These are phyloP conservation scores for Tretioscincus oriximinensis DNA, from an alignment of 2,113 vertebrate species.

Conservation along the genomic window DNA sequence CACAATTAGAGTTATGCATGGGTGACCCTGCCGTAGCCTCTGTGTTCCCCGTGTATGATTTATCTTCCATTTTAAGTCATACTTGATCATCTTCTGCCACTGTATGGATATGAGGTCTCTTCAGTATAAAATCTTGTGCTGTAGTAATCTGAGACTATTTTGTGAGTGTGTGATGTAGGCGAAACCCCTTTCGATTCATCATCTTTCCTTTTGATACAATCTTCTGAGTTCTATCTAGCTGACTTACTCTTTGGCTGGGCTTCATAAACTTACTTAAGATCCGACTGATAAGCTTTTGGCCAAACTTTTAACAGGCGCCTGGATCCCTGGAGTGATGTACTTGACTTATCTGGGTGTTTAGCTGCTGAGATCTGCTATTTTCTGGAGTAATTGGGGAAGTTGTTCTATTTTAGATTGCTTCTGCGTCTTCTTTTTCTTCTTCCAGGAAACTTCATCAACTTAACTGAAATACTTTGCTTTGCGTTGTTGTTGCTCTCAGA, in stretches of 20 bases:
- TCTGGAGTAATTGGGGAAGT: not conserved
- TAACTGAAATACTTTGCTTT: not conserved
- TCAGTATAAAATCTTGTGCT: not conserved
- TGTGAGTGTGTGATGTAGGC: not conserved
- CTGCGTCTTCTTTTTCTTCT: not conserved
- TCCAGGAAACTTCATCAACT: not conserved
- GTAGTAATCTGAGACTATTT: not conserved
- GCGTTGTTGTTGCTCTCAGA: not conserved
- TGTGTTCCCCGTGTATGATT: not conserved
- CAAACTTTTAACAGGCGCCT: not conserved
- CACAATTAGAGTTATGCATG: not conserved
- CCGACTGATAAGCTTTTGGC: not conserved
- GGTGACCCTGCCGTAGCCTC: not conserved
- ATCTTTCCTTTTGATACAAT: too few relatives aligned
- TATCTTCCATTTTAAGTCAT: not conserved
- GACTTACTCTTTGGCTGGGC: too few relatives aligned
- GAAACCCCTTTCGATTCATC: too few relatives aligned
- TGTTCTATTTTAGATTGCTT: not conserved
- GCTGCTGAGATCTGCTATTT: not conserved
- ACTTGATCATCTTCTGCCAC: not conserved
- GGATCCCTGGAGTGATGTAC: not conserved
- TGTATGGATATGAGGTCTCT: not conserved
- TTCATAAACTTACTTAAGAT: too few relatives aligned
- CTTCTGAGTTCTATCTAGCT: too few relatives aligned
- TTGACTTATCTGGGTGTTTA: not conserved